These are phyloP conservation scores for Malthinus flaveolus DNA, from an alignment of 2,888 invertebrate species.

Conservation along the genomic window DNA sequence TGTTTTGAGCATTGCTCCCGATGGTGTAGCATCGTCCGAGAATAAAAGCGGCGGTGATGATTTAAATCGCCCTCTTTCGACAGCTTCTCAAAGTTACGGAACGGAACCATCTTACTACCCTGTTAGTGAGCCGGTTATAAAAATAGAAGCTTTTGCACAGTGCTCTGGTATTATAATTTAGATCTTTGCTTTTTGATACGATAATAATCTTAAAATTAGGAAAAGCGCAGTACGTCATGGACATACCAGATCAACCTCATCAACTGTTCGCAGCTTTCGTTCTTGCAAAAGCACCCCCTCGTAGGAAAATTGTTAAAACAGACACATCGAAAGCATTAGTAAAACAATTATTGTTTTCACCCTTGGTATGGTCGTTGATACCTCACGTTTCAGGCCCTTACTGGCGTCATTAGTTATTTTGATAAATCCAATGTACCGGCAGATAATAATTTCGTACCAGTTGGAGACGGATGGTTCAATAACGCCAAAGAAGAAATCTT, in stretches of 20 bases:
- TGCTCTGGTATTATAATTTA: conserved; percentile 32
- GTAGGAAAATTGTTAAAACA: conserved; percentile 57
- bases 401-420: conserved; percentile 67
- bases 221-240: conserved; percentile 68
- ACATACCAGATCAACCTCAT: conserved; percentile 58
- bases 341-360: conserved; percentile 22
- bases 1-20: conserved; percentile 61
- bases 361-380: no score
- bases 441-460: conserved; percentile 60
- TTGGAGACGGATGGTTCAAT: conserved; percentile 31
- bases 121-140: conserved; percentile 73
- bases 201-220: conserved; percentile 49
- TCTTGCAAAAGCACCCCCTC: conserved; percentile 47
- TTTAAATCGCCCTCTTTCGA: conserved; percentile 66
- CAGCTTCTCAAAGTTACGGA: conserved; percentile 71
- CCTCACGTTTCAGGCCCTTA: conserved; percentile 61
- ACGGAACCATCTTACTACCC: conserved; percentile 73
- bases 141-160: conserved; percentile 68
- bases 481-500: conserved; percentile 53
- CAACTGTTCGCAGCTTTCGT: conserved; percentile 72
- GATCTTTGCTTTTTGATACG: neutral
- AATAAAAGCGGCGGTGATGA: conserved; percentile 62
- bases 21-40: conserved; percentile 54
- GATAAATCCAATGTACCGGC: conserved; percentile 71
- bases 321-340: conserved; percentile 67